A percentile compares a stretch with the other conserved stretches of the same genome.
phyloP scores from a whole-genome alignment of 2,888 invertebrate species.

The Acronicta alni region DNA sequence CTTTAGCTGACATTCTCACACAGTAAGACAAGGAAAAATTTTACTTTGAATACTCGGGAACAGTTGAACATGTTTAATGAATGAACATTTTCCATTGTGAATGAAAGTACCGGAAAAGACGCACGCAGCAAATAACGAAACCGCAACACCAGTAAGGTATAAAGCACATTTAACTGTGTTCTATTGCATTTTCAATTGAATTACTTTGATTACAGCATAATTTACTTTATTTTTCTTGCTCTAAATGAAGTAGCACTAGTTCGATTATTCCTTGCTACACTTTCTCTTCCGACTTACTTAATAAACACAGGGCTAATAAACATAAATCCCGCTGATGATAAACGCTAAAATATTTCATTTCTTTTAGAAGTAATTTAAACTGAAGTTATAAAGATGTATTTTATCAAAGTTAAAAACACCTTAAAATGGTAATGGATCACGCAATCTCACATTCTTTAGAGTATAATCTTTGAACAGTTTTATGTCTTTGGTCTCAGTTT shows the following conservation, averaged over 20 bases:
- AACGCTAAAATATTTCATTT: slow-evolving; percentile 1
- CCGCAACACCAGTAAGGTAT: neutral
- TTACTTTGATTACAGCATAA: no score
- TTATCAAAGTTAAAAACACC: slow-evolving; percentile 1
- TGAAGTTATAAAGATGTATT: slow-evolving; percentile 6
- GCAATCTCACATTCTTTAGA: slow-evolving; percentile 9
- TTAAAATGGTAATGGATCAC: slow-evolving; percentile 11
- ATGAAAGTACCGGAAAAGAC: slow-evolving; percentile 27
- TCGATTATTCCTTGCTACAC: neutral
- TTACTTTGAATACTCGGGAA: slow-evolving; percentile 35
- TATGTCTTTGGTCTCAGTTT: slow-evolving; percentile 7
- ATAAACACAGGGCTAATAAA: slow-evolving; percentile 1
- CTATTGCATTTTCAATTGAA: neutral
- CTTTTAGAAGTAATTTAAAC: slow-evolving; percentile 1
- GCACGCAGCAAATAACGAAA: slow-evolving; percentile 8
- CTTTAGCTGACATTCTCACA: slow-evolving; percentile 38
- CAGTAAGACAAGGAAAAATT: slow-evolving; percentile 43
- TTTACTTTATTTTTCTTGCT: no score
- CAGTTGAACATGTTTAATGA: slow-evolving; percentile 51
- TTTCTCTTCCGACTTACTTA: neutral
- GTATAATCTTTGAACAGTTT: slow-evolving; percentile 3
- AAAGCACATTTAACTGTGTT: neutral
- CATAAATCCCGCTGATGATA: neutral
- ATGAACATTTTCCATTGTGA: slow-evolving; percentile 46
- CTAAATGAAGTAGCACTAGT: no score